Percentiles rank a stretch among this genome's conserved stretches.
phyloP scores from a whole-genome alignment of 2,888 invertebrate genomes.

The Dichetophora obliterata region DNA sequence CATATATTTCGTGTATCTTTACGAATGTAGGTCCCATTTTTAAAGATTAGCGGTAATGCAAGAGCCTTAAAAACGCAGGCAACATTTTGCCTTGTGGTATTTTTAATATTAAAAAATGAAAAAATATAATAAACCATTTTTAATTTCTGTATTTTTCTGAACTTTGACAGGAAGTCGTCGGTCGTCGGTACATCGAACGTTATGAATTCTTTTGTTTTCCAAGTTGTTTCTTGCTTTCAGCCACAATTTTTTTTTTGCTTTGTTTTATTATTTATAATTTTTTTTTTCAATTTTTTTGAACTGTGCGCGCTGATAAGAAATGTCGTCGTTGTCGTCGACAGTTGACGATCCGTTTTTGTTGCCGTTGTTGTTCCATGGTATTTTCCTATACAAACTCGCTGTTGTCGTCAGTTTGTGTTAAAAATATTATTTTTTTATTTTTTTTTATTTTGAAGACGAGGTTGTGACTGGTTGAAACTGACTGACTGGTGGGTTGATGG shows the following conservation, averaged over 20 bases:
- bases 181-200: conserved; percentile 28
- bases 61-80: no score
- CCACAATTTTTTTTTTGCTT: conserved; percentile 22
- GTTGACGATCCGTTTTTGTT: conserved; percentile 47
- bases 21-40: no score
- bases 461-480: not conserved
- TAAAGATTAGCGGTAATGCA: no score
- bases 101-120: no score
- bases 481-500: not conserved
- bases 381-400: conserved; percentile 26
- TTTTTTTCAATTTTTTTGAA: conserved; percentile 36
- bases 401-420: not conserved
- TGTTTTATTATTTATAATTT: conserved; percentile 39
- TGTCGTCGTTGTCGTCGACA: conserved; percentile 39
- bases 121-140: not conserved
- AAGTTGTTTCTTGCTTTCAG: conserved; percentile 37
- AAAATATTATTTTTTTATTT: not conserved
- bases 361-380: conserved; percentile 41
- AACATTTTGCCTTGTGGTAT: no score
- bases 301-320: conserved; percentile 44
- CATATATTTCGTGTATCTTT: no score
- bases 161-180: conserved; percentile 54
- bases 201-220: conserved; percentile 48
- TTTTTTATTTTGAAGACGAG: conserved; percentile 16
- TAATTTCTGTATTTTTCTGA: conserved; percentile 45